Percentiles rank a stretch among this genome's conserved stretches.
These are phyloP conservation scores for Craterocephalus amniculus DNA, from an alignment of 2,797 vertebrate genomes.

Conservation along the genomic window DNA sequence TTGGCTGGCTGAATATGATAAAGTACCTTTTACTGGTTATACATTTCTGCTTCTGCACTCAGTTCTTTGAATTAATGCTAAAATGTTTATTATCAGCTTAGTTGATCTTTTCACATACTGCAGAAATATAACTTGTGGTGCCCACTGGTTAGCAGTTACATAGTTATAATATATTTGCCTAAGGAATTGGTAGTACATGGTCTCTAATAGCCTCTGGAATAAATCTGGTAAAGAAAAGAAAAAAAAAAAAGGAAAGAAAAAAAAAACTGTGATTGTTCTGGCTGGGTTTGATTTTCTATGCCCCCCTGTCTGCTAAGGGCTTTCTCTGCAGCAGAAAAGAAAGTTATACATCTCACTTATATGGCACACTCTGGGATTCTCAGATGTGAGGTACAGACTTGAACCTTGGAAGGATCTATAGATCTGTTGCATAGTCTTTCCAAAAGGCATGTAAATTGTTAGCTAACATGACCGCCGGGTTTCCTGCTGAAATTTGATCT, in stretches of 20 bases:
- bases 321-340: background rate
- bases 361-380: background rate
- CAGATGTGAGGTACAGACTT: slow-evolving; percentile 1
- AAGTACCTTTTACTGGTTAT: too few relatives aligned
- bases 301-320: background rate
- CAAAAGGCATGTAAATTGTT: slow-evolving; percentile 17
- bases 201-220: slow-evolving; percentile 6
- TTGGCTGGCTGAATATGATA: background rate
- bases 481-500: slow-evolving; percentile 46
- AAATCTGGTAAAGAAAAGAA: background rate
- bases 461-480: slow-evolving; percentile 34
- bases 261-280: background rate
- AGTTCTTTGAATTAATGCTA: background rate
- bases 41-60: background rate
- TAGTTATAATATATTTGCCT: background rate
- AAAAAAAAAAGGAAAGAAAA: too few relatives aligned
- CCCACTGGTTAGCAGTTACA: background rate
- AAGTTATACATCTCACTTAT: slow-evolving; percentile 4
- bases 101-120: background rate
- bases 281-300: background rate
- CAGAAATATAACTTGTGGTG: background rate
- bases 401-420: slow-evolving; percentile 4
- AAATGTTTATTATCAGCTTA: too few relatives aligned
- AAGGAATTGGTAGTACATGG: background rate
- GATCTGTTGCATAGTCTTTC: slow-evolving; percentile 17